Evolutionary conservation across 2,888 invertebrate genomes (phyloP), one percentile per base, ranked within the genome.

Genomic region (Cheiracanthium punctorium): DNA sequence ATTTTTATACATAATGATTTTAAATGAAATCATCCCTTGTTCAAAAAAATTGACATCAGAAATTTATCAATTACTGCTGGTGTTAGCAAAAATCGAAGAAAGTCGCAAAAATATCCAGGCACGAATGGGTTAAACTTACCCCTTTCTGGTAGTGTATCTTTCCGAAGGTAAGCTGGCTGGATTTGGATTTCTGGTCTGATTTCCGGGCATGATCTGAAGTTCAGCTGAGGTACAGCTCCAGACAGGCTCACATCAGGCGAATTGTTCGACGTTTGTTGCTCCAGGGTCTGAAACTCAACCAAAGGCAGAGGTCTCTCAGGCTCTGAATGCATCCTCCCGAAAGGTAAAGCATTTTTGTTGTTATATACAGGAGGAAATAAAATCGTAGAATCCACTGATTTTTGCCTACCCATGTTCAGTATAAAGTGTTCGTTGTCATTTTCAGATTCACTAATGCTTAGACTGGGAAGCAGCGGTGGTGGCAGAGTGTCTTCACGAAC

Each of bases 271-370:
- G 64, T 52, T 30, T 88, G 88, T 14, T 84, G 89, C 43, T 89
- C 89, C 28, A 89, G 71, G 0, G 88, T 88, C 28, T 86, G 79
- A 29, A 89, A 89, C 58, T 89, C 89, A 5, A 89, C 87, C 43
- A 89, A 65, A 37, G 89, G 89, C 32, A 89, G 32, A 10, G 88
- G 84, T 30, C 89, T 80, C 73, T 89, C 89, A 8, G 89, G 89
- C 69, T 89, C 89, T 0, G 89, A 89, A 58, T 89, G 89, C 89
- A 89, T 89, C 8, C 89, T 77, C 28, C 89, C 89, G 41, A 89
- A 89, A 1, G 88, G 41, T 37, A 88, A 67, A 37, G 88, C 87
- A 73, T 87, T 87, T 28, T 82, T 81, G 29, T 86, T 88, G 37
- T 86, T 88, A 58, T 77, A 82, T 1, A 72, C 64, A 0, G 86